phyloP scores from a whole-genome alignment of 2,113 vertebrate species.

The Xyliphius kryptos region DNA sequence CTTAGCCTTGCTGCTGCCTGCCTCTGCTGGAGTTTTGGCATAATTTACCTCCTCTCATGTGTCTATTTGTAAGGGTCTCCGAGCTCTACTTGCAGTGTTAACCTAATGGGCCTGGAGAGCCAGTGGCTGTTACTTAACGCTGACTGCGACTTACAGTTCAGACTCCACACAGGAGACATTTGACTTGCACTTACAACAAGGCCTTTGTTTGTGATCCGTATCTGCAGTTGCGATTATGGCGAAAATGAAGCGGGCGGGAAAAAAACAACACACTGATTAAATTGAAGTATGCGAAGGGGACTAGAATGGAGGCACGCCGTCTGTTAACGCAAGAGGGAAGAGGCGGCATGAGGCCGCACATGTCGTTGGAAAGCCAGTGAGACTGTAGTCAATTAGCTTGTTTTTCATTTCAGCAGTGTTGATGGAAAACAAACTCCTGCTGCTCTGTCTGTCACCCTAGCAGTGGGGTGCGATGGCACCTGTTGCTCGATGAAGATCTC shows the following conservation, averaged over 20 bases:
- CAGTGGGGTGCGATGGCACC: conserved; percentile 36
- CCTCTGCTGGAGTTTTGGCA: conserved; percentile 52
- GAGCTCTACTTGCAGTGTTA: conserved; percentile 37
- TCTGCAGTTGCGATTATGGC: conserved; percentile 1
- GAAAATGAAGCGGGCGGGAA: conserved; percentile 28
- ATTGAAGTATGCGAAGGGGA: conserved; percentile 23
- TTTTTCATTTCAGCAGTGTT: conserved; percentile 33
- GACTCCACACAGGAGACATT: conserved; percentile 4
- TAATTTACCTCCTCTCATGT: conserved; percentile 64
- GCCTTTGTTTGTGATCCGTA: conserved; percentile 30
- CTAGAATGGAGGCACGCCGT: conserved; percentile 8
- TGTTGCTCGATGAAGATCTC: conserved; percentile 27
- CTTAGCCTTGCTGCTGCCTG: conserved; percentile 31
- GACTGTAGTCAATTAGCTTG: conserved; percentile 40
- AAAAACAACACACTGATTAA: conserved; percentile 24
- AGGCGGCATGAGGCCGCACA: conserved; percentile 25
- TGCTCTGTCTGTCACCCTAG: conserved; percentile 32
- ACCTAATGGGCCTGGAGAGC: conserved; percentile 65
- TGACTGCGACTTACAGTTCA: conserved; percentile 21
- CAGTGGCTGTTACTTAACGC: conserved; percentile 65
- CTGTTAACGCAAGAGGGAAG: conserved; percentile 24
- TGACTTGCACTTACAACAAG: neutral
- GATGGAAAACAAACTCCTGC: conserved; percentile 39
- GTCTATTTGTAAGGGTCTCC: conserved; percentile 64
- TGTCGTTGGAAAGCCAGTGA: conserved; percentile 30